Base-by-base conservation (phyloP, 1,140 invertebrate species). In the Anoplophora glabripennis region DNA sequence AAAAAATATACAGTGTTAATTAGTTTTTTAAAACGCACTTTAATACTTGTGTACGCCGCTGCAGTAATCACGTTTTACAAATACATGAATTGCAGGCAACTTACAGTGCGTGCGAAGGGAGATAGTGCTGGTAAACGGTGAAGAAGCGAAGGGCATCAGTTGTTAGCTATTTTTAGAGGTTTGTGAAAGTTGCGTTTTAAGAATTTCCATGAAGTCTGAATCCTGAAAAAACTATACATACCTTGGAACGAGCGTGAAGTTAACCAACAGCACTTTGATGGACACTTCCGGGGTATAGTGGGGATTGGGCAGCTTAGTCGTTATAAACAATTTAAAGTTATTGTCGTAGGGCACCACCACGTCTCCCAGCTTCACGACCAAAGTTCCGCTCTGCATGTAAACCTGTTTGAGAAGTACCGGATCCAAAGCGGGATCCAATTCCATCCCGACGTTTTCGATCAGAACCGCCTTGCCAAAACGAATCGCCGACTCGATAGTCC, bases 401-500 rank as follows among this genome's bases (percentile, higher is more conserved):
- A 72, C 79, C 73, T 73, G 80, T 74, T 71, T 79, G 70, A 76
- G 70, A 4, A 89, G 70, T 18, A 89, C 72, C 0, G 86, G 81
- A 68, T 89, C 85, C 36, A 89, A 68, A 0, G 84, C 75, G 1
- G 86, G 82, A 66, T 89, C 87, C 12, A 89, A 61, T 65, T 86
- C 84, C 53, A 80, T 78, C 0, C 72, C 80, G 9, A 89, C 76
- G 64, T 85, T 83, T 67, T 86, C 83, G 34, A 89, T 77, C 4
- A 89, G 70, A 8, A 86, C 80, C 0, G 84, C 80, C 53, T 80
- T 84, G 15, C 87, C 87, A 66, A 87, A 84, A 57, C 89, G 81
- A 1, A 93, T 80, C 18, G 86, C 86, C 35, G 84, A 86, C 70
- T 92, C 89, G 28, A 93, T 77, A 1, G 81, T 84, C 15, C 88